Conservation (phyloP, 2,888 invertebrate genomes). For the Petrophora chlorosata region DNA sequence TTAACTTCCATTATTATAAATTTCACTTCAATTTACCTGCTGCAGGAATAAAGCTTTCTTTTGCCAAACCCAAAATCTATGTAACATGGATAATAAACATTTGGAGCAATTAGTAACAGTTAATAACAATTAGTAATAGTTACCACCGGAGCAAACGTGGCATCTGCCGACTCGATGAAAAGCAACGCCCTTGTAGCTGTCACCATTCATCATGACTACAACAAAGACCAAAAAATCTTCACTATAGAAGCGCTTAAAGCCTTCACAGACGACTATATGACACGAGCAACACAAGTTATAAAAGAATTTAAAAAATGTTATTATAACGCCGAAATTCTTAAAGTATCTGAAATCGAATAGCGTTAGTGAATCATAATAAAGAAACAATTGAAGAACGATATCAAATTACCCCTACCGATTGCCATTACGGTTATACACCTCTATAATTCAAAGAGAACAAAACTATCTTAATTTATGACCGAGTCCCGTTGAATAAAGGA, state of each 20-base stretch:
- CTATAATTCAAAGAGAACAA: conserved; percentile 80
- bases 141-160: conserved; percentile 40
- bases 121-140: conserved; percentile 35
- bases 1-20: no score
- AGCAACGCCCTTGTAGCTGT: conserved; percentile 55
- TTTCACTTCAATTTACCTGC: no score
- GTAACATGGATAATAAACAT: conserved; percentile 25
- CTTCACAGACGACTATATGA: conserved; percentile 39
- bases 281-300: conserved; percentile 32
- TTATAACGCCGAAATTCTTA: conserved; percentile 9
- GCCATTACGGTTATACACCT: conserved; percentile 80
- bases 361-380: conserved; percentile 63
- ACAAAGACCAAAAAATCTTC: conserved; percentile 48
- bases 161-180: conserved; percentile 54
- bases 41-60: no score
- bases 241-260: conserved; percentile 43
- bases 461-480: conserved; percentile 77
- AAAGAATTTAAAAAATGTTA: conserved; percentile 29
- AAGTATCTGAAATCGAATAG: conserved; percentile 45
- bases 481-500: conserved; percentile 79
- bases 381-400: conserved; percentile 68
- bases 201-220: conserved; percentile 64
- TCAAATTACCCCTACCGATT: conserved; percentile 82
- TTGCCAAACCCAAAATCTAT: conserved; percentile 26
- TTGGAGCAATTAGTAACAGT: conserved; percentile 20